Base-by-base conservation (phyloP, 2,888 invertebrate species). In the Mantis religiosa region DNA sequence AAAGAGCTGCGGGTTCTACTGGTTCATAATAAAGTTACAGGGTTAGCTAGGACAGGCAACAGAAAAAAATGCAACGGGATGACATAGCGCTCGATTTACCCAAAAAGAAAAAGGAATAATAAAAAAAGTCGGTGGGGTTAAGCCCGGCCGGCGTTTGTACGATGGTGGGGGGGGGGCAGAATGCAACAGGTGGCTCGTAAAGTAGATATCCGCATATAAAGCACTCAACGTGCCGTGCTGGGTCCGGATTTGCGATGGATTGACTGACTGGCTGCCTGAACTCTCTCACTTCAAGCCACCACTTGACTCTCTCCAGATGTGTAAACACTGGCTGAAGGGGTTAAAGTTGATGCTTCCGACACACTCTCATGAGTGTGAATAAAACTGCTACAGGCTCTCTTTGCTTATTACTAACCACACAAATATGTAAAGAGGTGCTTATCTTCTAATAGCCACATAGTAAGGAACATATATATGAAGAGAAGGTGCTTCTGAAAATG, bases 191-290 rank as follows among this genome's bases (percentile, higher is more conserved):
- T 94, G 93, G 93, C 93, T 93, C 93, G 93, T 94, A 93, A 94
- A 94, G 93, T 93, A 94, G 94, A 93, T 93, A 93, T 94, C 93
- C 94, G 93, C 93, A 93, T 93, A 93, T 93, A 90, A 90, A 90
- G 90, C 90, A 90, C 88, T 84, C 88, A 84, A 84, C 87, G 85
- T 85, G 89, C 47, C 83, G 30, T n/a, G 89, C 54, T 41, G 84
- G 87, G 83, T 34, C 83, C 83, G 89, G 90, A 90, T 90, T 90
- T 90, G 90, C 89, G 87, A 87, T 89, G 90, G 89, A 90, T 90
- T 90, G 90, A 90, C 54, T 90, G 89, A 89, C 90, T 89, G 89
- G 71, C 88, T 84, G 82, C 83, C 54, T 88, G 82, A 88, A 83
- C 54, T 83, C 88, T 83, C 28, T 47, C 41, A 84, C 84, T 83